These are phyloP conservation scores for Drosophila busckii DNA, from an alignment of 1,140 invertebrate species.

Conservation along the genomic window DNA sequence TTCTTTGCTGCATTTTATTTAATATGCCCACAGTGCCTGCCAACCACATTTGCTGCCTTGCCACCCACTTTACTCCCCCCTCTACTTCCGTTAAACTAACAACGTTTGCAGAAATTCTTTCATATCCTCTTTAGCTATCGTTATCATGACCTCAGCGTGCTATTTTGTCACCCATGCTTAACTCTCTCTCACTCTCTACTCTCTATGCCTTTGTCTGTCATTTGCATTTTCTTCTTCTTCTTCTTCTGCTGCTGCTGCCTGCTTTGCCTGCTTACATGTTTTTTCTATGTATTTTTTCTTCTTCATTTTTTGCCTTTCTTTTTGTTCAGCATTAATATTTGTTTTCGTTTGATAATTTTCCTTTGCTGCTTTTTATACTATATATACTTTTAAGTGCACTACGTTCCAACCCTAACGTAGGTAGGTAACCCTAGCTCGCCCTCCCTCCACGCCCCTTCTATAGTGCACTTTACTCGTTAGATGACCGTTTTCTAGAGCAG, in stretches of 20 bases:
- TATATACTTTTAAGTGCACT: constrained; percentile 76
- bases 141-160: constrained; percentile 75
- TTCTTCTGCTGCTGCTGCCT: too few relatives aligned
- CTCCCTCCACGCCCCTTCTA: not conserved
- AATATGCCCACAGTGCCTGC: too few relatives aligned
- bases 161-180: constrained; percentile 52
- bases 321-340: constrained; percentile 63
- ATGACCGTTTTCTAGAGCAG: constrained; percentile 23
- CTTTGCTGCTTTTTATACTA: constrained; percentile 73
- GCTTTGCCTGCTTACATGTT: too few relatives aligned
- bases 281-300: constrained; percentile 2
- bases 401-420: constrained; percentile 39
- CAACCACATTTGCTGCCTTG: too few relatives aligned
- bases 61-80: not conserved
- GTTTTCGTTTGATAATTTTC: constrained; percentile 77
- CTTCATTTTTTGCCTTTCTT: constrained; percentile 12
- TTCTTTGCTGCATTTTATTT: too few relatives aligned
- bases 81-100: constrained; percentile 40
- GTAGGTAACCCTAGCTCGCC: not conserved
- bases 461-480: constrained; percentile 7
- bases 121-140: constrained; percentile 68
- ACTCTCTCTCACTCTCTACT: not conserved
- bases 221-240: constrained; percentile 51
- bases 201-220: constrained; percentile 37
- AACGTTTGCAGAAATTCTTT: constrained; percentile 72